These are phyloP conservation scores for Stegodyphus mimosarum DNA, from an alignment of 1,140 invertebrate species.

Conservation along the genomic window DNA sequence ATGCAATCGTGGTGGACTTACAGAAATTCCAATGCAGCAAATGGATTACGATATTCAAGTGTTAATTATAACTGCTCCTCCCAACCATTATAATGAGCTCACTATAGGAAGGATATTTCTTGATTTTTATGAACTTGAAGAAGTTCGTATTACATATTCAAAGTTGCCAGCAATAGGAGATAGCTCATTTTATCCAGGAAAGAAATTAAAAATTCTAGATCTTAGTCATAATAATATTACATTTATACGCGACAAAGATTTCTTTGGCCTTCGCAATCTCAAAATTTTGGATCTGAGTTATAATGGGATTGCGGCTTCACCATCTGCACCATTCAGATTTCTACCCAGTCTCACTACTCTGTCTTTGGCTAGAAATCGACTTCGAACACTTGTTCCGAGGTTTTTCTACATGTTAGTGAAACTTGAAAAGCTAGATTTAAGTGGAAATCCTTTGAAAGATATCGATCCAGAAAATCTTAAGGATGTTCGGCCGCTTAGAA, in stretches of 20 bases:
- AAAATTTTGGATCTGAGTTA: conserved; percentile 70
- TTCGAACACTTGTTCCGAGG: conserved; percentile 76
- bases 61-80: conserved; percentile 77
- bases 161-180: conserved; percentile 82
- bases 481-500: conserved; percentile 69
- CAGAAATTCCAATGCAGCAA: conserved; percentile 73
- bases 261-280: conserved; percentile 68
- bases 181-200: conserved; percentile 81
- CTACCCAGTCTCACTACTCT: conserved; percentile 75
- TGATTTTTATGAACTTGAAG: conserved; percentile 76
- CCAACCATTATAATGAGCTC: conserved; percentile 74
- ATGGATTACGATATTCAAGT: conserved; percentile 76
- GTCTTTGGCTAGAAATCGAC: conserved; percentile 77
- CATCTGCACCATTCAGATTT: conserved; percentile 79
- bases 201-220: conserved; percentile 77
- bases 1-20: conserved; percentile 74
- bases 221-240: conserved; percentile 82
- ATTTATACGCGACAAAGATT: conserved; percentile 71
- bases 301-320: conserved; percentile 70
- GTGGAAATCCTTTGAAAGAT: conserved; percentile 78
- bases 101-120: conserved; percentile 81
- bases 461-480: conserved; percentile 74
- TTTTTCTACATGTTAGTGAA: conserved; percentile 77
- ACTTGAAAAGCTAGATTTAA: conserved; percentile 78
- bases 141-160: conserved; percentile 80